Evolutionary conservation across 2,888 invertebrate species (phyloP).

Genomic region (Dasysyrphus tricinctus): DNA sequence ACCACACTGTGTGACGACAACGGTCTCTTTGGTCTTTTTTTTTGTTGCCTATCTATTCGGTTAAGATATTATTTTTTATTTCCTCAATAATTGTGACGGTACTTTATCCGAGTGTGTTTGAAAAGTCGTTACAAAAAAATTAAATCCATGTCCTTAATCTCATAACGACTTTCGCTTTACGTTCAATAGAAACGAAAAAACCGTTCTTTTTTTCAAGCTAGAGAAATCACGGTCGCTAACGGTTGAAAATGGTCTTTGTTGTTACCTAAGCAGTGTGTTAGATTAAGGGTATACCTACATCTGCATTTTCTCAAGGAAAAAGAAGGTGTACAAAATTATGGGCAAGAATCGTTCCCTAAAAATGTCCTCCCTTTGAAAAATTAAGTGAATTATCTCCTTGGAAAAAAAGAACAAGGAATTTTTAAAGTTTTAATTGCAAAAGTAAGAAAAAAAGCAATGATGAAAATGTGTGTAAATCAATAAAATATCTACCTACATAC

Average conservation of each 20-base stretch:
- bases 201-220: background rate
- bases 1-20: constrained; percentile 39
- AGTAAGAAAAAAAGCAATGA: background rate
- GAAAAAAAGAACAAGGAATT: background rate
- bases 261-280: constrained; percentile 21
- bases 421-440: background rate
- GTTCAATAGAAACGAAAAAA: background rate
- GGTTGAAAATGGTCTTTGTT: constrained; percentile 31
- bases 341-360: background rate
- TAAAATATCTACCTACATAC: constrained; percentile 53
- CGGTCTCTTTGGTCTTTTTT: constrained; percentile 54
- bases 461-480: constrained; percentile 62
- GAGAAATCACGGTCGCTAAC: constrained; percentile 17
- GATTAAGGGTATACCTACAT: constrained; percentile 1
- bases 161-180: background rate
- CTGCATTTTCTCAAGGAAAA: constrained; percentile 10
- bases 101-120: background rate
- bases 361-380: background rate
- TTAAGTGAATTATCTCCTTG: constrained; percentile 1
- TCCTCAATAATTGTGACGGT: constrained; percentile 37
- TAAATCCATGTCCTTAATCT: background rate
- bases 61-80: constrained; percentile 36
- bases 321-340: constrained; percentile 9
- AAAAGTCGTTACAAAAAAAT: background rate
- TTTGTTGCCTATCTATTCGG: constrained; percentile 43